Percentiles rank a stretch among this genome's conserved stretches.
Evolutionary conservation across 2,113 vertebrate genomes (phyloP).

Genomic region (Prionailurus viverrinus): DNA sequence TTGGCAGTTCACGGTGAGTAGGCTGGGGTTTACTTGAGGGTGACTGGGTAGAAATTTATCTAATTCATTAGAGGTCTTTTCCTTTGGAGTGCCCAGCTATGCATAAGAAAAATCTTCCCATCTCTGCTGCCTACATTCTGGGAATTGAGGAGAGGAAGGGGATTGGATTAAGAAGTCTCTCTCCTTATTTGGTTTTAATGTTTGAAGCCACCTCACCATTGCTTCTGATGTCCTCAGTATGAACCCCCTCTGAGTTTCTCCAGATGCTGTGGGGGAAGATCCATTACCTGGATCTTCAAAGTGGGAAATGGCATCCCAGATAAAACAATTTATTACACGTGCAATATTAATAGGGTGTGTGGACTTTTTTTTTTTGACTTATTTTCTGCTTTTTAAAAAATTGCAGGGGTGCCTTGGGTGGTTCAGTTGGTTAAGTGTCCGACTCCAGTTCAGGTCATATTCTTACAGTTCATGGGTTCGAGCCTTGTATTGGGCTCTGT

Average conservation of each 20-base stretch:
- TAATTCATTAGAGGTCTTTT: neutral
- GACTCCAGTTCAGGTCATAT: neutral
- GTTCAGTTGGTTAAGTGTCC: neutral
- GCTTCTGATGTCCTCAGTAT: neutral
- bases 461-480: neutral
- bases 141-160: neutral
- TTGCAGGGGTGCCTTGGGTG: neutral
- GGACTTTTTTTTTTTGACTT: neutral
- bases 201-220: neutral
- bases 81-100: neutral
- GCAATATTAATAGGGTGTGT: neutral
- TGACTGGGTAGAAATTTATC: neutral
- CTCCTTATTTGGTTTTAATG: neutral
- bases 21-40: neutral
- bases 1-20: neutral
- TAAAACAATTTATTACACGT: neutral
- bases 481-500: neutral
- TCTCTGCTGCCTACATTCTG: neutral
- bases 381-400: neutral
- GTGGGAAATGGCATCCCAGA: neutral
- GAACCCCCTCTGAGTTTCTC: neutral
- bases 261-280: neutral
- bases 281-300: neutral
- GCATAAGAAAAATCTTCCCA: neutral
- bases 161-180: neutral